These are phyloP conservation scores for Catocala sponsa DNA, from an alignment of 2,888 invertebrate species.

Conservation along the genomic window DNA sequence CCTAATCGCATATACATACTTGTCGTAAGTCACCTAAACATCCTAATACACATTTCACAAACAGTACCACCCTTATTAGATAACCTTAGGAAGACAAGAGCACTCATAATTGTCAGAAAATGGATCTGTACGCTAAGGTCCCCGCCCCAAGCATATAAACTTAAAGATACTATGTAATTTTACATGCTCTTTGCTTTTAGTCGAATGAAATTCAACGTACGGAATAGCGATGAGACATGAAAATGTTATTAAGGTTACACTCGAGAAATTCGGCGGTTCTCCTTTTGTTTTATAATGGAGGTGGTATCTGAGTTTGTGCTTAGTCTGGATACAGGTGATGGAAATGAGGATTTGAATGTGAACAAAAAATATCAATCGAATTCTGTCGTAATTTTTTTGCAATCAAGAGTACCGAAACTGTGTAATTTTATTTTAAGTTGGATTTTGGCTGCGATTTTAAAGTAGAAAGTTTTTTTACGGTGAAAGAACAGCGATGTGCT, in stretches of 20 bases:
- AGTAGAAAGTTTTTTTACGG: no score
- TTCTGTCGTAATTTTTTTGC: not conserved
- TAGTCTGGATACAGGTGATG: slow-evolving; percentile 7
- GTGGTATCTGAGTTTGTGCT: not conserved
- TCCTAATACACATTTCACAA: slow-evolving; percentile 8
- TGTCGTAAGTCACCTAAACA: slow-evolving; percentile 17
- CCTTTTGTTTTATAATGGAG: slow-evolving; percentile 27
- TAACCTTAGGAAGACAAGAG: slow-evolving; percentile 40
- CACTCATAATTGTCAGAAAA: slow-evolving; percentile 50
- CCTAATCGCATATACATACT: no score
- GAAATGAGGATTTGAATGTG: slow-evolving; percentile 5
- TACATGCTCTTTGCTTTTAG: slow-evolving; percentile 57
- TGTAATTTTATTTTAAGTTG: no score
- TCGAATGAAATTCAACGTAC: slow-evolving; percentile 56
- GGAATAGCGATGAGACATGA: slow-evolving; percentile 48
- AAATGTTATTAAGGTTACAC: slow-evolving; percentile 50
- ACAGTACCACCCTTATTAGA: slow-evolving; percentile 15
- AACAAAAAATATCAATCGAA: not conserved
- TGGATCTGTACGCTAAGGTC: slow-evolving; percentile 38
- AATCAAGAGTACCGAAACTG: not conserved
- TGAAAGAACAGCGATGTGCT: no score
- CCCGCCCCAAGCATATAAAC: slow-evolving; percentile 41
- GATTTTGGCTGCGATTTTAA: no score
- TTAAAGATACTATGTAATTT: slow-evolving; percentile 44
- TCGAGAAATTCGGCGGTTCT: slow-evolving; percentile 19